Evolutionary conservation across 1,140 invertebrate genomes (phyloP).

Genomic region (Elymnias hypermnestra): DNA sequence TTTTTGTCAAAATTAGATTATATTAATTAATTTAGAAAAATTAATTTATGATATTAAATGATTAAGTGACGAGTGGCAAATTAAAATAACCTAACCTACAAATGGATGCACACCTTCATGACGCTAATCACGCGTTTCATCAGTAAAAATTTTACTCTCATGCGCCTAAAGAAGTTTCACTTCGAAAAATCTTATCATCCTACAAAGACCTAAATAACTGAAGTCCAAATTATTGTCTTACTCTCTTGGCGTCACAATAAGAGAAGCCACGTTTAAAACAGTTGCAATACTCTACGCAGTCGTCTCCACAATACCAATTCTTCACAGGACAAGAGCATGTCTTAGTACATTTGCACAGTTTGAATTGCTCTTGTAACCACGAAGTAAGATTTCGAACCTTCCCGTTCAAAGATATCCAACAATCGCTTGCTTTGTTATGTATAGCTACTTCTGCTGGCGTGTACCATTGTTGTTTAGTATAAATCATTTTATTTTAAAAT

Average conservation of each 20-base stretch:
- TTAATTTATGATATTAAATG: too few relatives aligned
- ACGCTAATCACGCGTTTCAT: too few relatives aligned
- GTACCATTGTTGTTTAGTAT: constrained; percentile 60
- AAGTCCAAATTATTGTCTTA: constrained; percentile 17
- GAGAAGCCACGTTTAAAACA: constrained; percentile 52
- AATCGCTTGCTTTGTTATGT: constrained; percentile 44
- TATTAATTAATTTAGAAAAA: too few relatives aligned
- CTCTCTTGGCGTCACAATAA: constrained; percentile 57
- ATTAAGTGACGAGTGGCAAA: too few relatives aligned
- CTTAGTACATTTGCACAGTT: constrained; percentile 44
- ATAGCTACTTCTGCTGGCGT: constrained; percentile 57
- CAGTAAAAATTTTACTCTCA: too few relatives aligned
- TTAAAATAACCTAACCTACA: too few relatives aligned
- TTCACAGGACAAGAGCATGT: constrained; percentile 49
- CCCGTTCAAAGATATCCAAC: constrained; percentile 57
- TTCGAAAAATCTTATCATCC: too few relatives aligned
- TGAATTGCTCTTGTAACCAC: constrained; percentile 52
- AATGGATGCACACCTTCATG: too few relatives aligned
- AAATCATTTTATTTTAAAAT: constrained; percentile 34
- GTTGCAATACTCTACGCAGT: constrained; percentile 49
- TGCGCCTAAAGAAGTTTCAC: too few relatives aligned
- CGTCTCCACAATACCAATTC: constrained; percentile 49
- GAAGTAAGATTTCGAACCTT: constrained; percentile 43
- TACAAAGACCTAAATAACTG: not conserved
- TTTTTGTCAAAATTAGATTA: too few relatives aligned